A percentile compares a stretch with the other conserved stretches of the same genome.
phyloP scores from a whole-genome alignment of 2,113 vertebrate species.

The Buteo buteo region DNA sequence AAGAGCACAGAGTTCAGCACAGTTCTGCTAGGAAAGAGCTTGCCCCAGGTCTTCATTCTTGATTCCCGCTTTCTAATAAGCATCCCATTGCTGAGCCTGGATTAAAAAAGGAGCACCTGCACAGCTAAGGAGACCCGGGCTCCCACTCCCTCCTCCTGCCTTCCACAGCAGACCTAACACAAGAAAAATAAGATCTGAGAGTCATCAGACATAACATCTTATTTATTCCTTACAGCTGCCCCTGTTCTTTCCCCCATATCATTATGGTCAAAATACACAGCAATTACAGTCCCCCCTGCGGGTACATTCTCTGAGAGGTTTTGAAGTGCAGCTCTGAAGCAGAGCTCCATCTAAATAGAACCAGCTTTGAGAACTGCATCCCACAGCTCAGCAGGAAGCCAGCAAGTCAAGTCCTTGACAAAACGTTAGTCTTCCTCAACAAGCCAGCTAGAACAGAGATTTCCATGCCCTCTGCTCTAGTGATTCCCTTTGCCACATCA shows the following conservation, averaged over 20 bases:
- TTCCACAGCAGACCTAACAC: not conserved
- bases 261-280: not conserved
- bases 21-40: not conserved
- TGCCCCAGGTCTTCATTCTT: not conserved
- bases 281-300: not conserved
- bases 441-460: not conserved
- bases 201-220: not conserved
- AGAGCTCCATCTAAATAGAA: not conserved
- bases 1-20: not conserved
- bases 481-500: not conserved
- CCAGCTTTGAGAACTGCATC: not conserved
- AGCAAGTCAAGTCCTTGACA: not conserved
- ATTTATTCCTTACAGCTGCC: not conserved
- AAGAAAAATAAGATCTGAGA: not conserved
- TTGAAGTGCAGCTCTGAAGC: not conserved
- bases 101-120: not conserved
- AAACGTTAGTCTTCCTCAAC: not conserved
- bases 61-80: not conserved
- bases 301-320: not conserved
- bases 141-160: not conserved
- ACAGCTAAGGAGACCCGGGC: not conserved
- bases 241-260: not conserved
- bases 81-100: not conserved
- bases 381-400: not conserved
- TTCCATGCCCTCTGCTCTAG: not conserved